phyloP scores from a whole-genome alignment of 64 coral and sea anemone genomes.

The Stylophora pistillata region DNA sequence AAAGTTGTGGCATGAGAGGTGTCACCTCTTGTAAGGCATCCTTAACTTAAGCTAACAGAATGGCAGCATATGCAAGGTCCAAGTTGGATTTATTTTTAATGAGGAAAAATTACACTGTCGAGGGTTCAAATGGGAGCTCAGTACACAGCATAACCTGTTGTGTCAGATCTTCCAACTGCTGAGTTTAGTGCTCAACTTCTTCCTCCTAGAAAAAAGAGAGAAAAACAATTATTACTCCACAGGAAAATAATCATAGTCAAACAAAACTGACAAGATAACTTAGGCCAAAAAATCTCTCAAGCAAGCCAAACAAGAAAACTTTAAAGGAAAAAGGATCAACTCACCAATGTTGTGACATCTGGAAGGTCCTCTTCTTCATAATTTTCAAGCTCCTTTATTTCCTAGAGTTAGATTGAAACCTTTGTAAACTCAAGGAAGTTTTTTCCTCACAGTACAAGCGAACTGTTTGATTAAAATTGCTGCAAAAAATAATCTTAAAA shows the following conservation, averaged over 20 bases:
- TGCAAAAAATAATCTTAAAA: background rate
- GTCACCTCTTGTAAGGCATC: no score
- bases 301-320: background rate
- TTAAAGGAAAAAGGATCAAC: background rate
- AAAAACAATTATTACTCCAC: background rate
- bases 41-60: background rate
- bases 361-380: constrained; percentile 85
- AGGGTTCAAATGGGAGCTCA: background rate
- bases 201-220: constrained; percentile 45
- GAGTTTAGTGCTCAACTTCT: constrained; percentile 49
- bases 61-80: background rate
- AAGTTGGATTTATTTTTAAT: no score
- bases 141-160: constrained; percentile 18
- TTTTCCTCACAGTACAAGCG: background rate
- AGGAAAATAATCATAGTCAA: background rate
- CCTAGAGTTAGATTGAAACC: constrained; percentile 32
- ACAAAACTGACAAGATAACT: no score
- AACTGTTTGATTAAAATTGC: no score
- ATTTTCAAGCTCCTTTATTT: constrained; percentile 91
- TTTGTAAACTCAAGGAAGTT: background rate
- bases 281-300: background rate
- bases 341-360: constrained; percentile 89
- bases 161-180: constrained; percentile 51
- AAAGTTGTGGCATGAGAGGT: no score
- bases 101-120: no score